phyloP scores from a whole-genome alignment of 2,888 invertebrate species.

The Luperina nickerlii region DNA sequence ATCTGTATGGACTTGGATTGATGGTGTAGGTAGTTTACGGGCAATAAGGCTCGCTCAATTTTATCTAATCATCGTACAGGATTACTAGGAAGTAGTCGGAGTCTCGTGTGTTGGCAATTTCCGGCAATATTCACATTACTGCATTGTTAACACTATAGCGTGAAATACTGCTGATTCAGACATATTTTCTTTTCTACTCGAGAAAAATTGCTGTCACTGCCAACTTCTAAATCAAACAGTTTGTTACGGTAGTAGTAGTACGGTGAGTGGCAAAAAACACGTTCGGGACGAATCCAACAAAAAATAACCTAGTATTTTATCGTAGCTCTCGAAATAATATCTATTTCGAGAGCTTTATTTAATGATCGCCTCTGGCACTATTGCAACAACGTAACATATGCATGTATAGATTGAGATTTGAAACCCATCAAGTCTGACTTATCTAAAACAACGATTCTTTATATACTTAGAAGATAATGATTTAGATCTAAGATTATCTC shows the following conservation, averaged over 20 bases:
- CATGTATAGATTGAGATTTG: not conserved
- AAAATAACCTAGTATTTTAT: not conserved
- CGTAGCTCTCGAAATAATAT: not conserved
- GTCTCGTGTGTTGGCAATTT: conserved; percentile 21
- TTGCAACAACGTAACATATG: conserved; percentile 3
- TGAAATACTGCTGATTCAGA: not conserved
- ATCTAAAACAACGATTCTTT: not conserved
- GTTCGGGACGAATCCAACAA: not conserved
- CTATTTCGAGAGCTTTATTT: no score
- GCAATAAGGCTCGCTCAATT: conserved; percentile 47
- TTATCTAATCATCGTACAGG: conserved; percentile 40
- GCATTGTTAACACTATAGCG: not conserved
- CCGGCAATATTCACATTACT: not conserved
- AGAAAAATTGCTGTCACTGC: not conserved
- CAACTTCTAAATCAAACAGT: not conserved
- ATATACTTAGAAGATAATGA: not conserved
- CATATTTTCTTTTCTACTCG: not conserved
- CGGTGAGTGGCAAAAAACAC: not conserved
- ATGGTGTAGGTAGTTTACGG: conserved; percentile 36
- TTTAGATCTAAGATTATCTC: not conserved
- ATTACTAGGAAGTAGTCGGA: conserved; percentile 41
- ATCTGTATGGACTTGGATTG: conserved; percentile 47
- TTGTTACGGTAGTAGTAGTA: not conserved
- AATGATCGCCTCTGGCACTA: not conserved
- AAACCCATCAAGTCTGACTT: not conserved